Percentiles rank a stretch among this genome's conserved stretches.
phyloP scores from a whole-genome alignment of 2,888 invertebrate genomes.

The Helobdella robusta region DNA sequence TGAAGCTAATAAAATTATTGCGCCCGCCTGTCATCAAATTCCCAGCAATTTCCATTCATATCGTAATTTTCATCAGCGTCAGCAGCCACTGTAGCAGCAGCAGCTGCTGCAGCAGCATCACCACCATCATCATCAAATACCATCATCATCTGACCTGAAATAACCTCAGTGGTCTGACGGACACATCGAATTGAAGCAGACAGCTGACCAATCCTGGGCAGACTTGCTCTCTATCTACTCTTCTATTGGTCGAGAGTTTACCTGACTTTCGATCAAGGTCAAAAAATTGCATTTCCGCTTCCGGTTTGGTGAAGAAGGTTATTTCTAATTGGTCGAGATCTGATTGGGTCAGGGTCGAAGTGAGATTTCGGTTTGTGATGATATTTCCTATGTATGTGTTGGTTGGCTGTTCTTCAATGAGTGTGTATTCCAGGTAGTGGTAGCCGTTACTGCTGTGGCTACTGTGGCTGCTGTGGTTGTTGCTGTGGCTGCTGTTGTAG shows the following conservation, averaged over 20 bases:
- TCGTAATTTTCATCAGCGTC: too few species aligned
- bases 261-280: constrained; percentile 31
- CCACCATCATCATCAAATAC: constrained; percentile 14
- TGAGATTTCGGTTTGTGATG: constrained; percentile 45
- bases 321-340: constrained; percentile 29
- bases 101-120: too few species aligned
- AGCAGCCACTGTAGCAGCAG: too few species aligned
- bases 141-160: constrained; percentile 35
- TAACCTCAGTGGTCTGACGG: constrained; percentile 30
- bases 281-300: constrained; percentile 29
- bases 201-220: constrained; percentile 31
- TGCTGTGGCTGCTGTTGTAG: background rate
- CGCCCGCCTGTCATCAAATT: too few species aligned
- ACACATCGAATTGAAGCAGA: constrained; percentile 31
- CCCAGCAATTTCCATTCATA: too few species aligned
- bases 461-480: background rate
- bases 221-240: constrained; percentile 33
- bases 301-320: constrained; percentile 32
- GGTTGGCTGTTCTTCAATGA: constrained; percentile 40
- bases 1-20: too few species aligned
- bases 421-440: constrained; percentile 28
- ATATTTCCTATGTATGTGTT: constrained; percentile 39
- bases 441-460: background rate
- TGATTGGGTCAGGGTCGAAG: constrained; percentile 9
- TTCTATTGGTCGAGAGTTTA: constrained; percentile 29